Base-by-base conservation (phyloP, 2,113 vertebrate genomes). In the Rhadina sibilatrix region DNA sequence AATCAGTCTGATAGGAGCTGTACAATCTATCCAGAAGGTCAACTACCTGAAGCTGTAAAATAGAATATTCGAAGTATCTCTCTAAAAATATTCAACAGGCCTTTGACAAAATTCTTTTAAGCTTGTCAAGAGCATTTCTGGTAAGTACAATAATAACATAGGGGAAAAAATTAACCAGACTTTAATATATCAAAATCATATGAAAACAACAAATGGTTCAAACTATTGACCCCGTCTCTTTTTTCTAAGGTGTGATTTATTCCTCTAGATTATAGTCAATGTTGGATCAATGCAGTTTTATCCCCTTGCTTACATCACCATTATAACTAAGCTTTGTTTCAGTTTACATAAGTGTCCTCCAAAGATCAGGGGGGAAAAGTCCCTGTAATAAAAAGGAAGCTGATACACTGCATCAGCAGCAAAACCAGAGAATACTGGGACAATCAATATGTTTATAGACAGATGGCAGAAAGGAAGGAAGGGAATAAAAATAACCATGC, bases 401-500 rank as follows among this genome's bases (percentile, higher is more conserved):
- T 47, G 78, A 70, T 95, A 80, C 30, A 80, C 24, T 89, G 42
- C 38, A 63, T 76, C 54, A 70, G 68, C 89, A 77, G 71, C 56
- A 89, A 91, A 90, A 46, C 0, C 53, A 89, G 30, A 91, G 59
- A 93, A 89, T 28, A 35, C 23, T 40, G 12, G 17, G 84, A 54
- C 92, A 95, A 89, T 96, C 69, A 83, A 89, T 96, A 80, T 49
- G 21, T 61, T 68, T 89, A 85, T 65, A 69, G 90, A 46, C 83
- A 79, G 84, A 78, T 89, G 44, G 88, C 38, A 83, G 31, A 94
- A 64, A 78, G 60, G 87, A 84, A 97, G 70, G 44, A 89, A 92
- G 57, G 37, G 53, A 75, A 90, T 50, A 95, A 92, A 97, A 96
- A 96, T 91, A 96, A 93, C 87, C 15, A 60, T 2, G 4, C 10